Evolutionary conservation across 2,888 invertebrate species (phyloP).

Genomic region (Mythimna vitellina): DNA sequence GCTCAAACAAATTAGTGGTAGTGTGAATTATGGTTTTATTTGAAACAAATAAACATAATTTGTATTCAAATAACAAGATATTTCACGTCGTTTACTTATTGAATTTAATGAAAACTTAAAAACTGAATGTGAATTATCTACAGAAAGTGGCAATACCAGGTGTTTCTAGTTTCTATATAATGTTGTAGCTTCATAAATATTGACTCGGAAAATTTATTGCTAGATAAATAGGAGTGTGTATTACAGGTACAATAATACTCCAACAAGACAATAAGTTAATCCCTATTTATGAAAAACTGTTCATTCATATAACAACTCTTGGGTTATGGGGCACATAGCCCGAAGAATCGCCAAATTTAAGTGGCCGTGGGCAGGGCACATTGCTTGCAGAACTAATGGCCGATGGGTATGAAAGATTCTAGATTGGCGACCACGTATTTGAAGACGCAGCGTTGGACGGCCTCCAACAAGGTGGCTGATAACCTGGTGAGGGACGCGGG

Average conservation of each 20-base stretch:
- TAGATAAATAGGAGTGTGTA: background rate
- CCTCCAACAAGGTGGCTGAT: no score
- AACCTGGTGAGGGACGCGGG: no score
- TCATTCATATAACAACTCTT: background rate
- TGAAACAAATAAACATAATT: no score
- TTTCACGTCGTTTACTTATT: background rate
- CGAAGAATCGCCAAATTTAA: no score
- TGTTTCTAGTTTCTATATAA: conserved; percentile 8
- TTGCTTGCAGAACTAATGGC: no score
- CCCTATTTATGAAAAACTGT: background rate
- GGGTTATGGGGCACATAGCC: no score
- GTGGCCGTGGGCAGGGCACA: no score
- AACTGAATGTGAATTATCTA: background rate
- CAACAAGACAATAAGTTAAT: background rate
- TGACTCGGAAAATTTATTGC: conserved; percentile 13
- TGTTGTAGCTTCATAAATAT: conserved; percentile 28
- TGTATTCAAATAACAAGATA: background rate
- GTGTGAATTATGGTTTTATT: no score
- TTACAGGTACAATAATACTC: background rate
- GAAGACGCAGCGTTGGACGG: no score
- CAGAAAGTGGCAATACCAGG: conserved; percentile 15
- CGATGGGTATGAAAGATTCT: no score
- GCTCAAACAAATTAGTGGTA: no score
- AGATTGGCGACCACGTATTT: no score
- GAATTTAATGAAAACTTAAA: background rate